Evolutionary conservation across 2,797 vertebrate genomes (phyloP).

Genomic region (Spondyliosoma cantharus): DNA sequence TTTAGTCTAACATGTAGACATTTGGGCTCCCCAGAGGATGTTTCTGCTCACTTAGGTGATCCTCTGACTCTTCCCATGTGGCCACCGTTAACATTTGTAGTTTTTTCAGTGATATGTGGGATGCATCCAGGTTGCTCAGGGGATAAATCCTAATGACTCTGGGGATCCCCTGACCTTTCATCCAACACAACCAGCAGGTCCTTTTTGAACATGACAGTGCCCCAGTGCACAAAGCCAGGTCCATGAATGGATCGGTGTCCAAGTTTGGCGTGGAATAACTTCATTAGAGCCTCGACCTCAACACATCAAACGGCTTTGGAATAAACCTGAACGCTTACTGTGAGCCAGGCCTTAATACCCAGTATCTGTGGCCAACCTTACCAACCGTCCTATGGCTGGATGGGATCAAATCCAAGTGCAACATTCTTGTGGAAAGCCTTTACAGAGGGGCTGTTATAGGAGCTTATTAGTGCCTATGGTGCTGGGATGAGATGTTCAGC

Average conservation of each 20-base stretch:
- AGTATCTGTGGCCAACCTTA: not conserved
- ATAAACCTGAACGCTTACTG: not conserved
- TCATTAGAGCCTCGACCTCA: not conserved
- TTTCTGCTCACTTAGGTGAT: not conserved
- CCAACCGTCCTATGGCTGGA: not conserved
- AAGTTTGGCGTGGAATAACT: not conserved
- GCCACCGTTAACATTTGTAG: not conserved
- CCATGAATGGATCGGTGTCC: not conserved
- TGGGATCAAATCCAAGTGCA: slow-evolving; percentile 1
- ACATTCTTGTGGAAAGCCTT: not conserved
- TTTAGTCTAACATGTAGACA: no score
- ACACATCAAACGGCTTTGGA: not conserved
- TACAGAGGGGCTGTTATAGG: not conserved
- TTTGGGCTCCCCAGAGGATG: not conserved
- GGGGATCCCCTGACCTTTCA: not conserved
- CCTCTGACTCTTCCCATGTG: not conserved
- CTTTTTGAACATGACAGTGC: not conserved
- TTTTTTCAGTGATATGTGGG: not conserved
- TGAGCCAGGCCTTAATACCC: not conserved
- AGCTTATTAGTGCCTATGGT: not conserved
- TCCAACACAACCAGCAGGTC: not conserved
- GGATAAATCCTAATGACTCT: not conserved
- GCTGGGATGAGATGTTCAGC: not conserved
- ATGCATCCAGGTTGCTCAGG: not conserved
- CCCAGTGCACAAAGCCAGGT: not conserved